A percentile compares a stretch with the other conserved stretches of the same genome.
Evolutionary conservation across 1,140 invertebrate species (phyloP).

Genomic region (Apolygus lucorum): DNA sequence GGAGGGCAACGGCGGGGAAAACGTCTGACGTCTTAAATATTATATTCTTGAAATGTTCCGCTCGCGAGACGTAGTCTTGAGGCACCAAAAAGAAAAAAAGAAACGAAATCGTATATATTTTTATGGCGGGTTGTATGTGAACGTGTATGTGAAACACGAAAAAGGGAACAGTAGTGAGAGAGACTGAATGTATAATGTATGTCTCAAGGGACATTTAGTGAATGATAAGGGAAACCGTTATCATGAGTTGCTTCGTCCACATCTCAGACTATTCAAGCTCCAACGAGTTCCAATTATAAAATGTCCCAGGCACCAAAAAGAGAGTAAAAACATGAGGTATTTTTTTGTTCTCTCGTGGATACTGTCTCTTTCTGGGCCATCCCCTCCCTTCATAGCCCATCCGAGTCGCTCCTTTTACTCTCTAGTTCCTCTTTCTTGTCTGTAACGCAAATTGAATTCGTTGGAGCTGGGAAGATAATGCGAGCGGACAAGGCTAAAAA

Average conservation of each 20-base stretch:
- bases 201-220: background rate
- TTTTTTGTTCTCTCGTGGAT: background rate
- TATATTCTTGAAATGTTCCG: background rate
- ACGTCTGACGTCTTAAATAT: background rate
- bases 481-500: background rate
- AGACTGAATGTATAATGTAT: background rate
- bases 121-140: background rate
- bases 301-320: background rate
- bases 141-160: background rate
- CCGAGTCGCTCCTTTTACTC: background rate
- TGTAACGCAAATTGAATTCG: background rate
- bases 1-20: background rate
- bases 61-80: background rate
- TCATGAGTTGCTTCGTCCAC: background rate
- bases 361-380: background rate
- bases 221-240: background rate
- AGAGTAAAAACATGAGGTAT: background rate
- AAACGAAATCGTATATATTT: background rate
- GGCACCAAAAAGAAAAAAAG: background rate
- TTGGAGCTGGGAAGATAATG: background rate
- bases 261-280: background rate
- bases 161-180: background rate
- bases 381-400: background rate
- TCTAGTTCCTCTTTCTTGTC: background rate
- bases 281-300: background rate